Base-by-base conservation (phyloP, 2,113 vertebrate genomes). In the Ceyx cyanopectus region DNA sequence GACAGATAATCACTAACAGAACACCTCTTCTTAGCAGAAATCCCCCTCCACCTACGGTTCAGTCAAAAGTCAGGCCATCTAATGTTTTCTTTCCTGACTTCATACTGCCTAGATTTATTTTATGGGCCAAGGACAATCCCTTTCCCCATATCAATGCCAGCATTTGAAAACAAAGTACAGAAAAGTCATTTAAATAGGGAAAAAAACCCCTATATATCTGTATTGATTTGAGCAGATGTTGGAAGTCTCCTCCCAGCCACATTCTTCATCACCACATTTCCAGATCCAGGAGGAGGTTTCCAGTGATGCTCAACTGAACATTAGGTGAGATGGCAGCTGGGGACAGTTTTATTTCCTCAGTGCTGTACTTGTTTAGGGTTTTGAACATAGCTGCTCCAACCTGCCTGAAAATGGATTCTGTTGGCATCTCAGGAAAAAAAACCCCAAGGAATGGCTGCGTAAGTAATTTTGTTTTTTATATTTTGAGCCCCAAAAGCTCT, bases 391-490 rank as follows among this genome's bases (percentile, higher is more conserved):
- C 8, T 22, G 24, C 51, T 97, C 87, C 61, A 68, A 93, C 86
- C 78, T 92, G 87, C 60, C 22, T 91, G 95, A 86, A 97, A 97
- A 96, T 68, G 63, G 94, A 91, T 92, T 95, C 90, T 95, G 75
- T 90, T 96, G 29, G 11, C 70, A 73, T 96, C 94, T 87, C 90
- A 85, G 90, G 94, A 94, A 96, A 97, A 95, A 93, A 97, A 79
- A 95, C 97, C 96, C 68, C 93, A 69, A 93, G 92, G 92, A 98
- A 98, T 84, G 96, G 92, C 96, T 95, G 90, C 20, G 69, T 97
- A 98, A 98, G 96, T 97, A 96, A 97, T 97, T 97, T 97, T 97
- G 93, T 46, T 92, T 98, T 98, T 98, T 96, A 96, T 91, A 68
- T 98, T 97, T 97, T 93, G 90, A 95, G 96, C 92, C 95, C 94